These are phyloP conservation scores for Sciurus niger DNA, from an alignment of 2,113 vertebrate species.

Conservation along the genomic window DNA sequence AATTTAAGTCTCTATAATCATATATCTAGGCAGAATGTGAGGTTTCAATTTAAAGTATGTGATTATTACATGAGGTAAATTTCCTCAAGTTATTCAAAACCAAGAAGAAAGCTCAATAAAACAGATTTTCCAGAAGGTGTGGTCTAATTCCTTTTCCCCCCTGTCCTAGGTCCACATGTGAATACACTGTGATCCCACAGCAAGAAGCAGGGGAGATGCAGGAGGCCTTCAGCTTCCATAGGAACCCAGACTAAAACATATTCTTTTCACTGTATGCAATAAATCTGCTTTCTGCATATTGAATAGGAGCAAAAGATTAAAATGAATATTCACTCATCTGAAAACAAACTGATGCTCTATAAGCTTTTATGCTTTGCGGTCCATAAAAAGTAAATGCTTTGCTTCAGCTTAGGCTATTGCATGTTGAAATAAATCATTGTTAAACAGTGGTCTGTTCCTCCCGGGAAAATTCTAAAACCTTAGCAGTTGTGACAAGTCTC, in stretches of 20 bases:
- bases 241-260: background rate
- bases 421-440: slow-evolving; percentile 64
- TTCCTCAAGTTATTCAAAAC: background rate
- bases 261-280: background rate
- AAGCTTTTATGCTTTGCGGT: slow-evolving; percentile 65
- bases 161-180: slow-evolving; percentile 27
- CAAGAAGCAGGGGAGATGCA: background rate
- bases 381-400: slow-evolving; percentile 70
- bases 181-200: background rate
- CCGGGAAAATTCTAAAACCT: background rate
- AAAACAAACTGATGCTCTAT: slow-evolving; percentile 71
- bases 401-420: slow-evolving; percentile 29
- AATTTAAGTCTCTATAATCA: background rate
- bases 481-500: background rate
- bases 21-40: background rate
- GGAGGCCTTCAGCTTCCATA: background rate
- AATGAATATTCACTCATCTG: slow-evolving; percentile 75
- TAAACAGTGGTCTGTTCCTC: slow-evolving; percentile 31
- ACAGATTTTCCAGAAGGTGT: background rate
- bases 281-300: slow-evolving; percentile 64
- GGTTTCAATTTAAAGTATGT: background rate
- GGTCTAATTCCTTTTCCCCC: background rate
- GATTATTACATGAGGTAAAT: background rate
- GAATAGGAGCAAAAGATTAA: slow-evolving; percentile 69
- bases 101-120: background rate